Conservation (phyloP, 2,888 invertebrate genomes). For the Polyommatus iphigenia region DNA sequence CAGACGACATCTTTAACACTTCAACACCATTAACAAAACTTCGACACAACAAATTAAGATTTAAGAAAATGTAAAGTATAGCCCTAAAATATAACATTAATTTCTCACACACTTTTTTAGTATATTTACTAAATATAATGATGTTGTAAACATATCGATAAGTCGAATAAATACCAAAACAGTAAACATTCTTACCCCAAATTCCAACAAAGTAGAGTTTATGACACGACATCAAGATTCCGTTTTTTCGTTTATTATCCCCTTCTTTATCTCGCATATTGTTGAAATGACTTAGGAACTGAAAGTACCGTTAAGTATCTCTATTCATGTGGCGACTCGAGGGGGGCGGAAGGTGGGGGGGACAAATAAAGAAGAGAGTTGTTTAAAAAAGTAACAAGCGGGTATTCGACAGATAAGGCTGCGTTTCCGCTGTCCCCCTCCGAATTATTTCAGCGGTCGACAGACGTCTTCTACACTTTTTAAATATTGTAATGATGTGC, state of each 20-base stretch:
- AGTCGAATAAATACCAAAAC: neutral
- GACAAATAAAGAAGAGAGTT: constrained; percentile 79
- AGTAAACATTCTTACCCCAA: constrained; percentile 28
- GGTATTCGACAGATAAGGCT: constrained; percentile 78
- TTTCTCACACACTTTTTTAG: neutral
- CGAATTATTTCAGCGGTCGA: constrained; percentile 78
- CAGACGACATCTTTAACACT: too few species aligned
- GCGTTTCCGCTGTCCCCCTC: constrained; percentile 73
- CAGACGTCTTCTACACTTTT: constrained; percentile 76
- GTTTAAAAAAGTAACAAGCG: constrained; percentile 79
- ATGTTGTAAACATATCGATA: neutral
- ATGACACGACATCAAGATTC: constrained; percentile 66
- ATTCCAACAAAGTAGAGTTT: constrained; percentile 58
- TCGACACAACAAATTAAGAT: too few species aligned
- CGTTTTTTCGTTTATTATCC: constrained; percentile 77
- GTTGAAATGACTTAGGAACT: constrained; percentile 80
- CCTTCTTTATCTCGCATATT: constrained; percentile 67
- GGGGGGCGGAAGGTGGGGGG: constrained; percentile 52
- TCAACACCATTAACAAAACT: too few species aligned
- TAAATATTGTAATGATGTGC: constrained; percentile 67
- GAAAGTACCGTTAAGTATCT: constrained; percentile 78
- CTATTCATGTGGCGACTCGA: constrained; percentile 75
- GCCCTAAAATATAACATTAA: too few species aligned
- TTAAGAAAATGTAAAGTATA: too few species aligned
- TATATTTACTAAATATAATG: neutral